phyloP scores from a whole-genome alignment of 2,888 invertebrate species.

The Lithophane semibrunnea region DNA sequence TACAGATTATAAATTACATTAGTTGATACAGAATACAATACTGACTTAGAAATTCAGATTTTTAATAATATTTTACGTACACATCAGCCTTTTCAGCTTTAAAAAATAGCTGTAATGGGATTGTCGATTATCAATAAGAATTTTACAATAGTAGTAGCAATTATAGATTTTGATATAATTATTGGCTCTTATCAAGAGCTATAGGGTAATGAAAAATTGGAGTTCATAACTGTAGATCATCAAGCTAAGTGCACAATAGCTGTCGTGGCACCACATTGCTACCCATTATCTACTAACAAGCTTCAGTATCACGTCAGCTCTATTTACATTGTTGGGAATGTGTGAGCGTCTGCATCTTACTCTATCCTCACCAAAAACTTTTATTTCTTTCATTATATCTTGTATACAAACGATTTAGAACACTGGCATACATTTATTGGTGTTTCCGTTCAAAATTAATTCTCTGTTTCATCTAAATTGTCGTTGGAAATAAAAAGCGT shows the following conservation, averaged over 20 bases:
- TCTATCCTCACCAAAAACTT: slow-evolving; percentile 10
- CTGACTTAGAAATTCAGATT: background rate
- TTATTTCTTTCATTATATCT: slow-evolving; percentile 2
- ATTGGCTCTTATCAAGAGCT: background rate
- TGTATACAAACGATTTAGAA: slow-evolving; percentile 35
- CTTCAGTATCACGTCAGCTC: background rate
- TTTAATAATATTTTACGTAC: background rate
- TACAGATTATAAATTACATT: slow-evolving; percentile 2
- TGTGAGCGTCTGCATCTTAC: slow-evolving; percentile 16
- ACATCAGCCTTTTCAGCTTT: background rate
- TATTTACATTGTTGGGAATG: slow-evolving; percentile 9
- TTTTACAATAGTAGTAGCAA: too few species aligned
- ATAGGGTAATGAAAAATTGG: background rate
- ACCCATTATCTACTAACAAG: background rate
- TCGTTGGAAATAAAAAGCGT: slow-evolving; percentile 31
- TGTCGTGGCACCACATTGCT: background rate
- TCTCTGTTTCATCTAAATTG: slow-evolving; percentile 26
- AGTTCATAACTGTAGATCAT: background rate
- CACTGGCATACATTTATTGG: slow-evolving; percentile 24
- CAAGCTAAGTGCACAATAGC: slow-evolving; percentile 10
- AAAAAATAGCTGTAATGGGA: background rate
- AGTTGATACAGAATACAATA: background rate
- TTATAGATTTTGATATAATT: background rate
- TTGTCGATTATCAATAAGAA: background rate
- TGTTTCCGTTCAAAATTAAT: slow-evolving; percentile 35